Percentiles rank a stretch among this genome's conserved stretches.
phyloP scores from a whole-genome alignment of 2,888 invertebrate species.

The Acronicta alni region DNA sequence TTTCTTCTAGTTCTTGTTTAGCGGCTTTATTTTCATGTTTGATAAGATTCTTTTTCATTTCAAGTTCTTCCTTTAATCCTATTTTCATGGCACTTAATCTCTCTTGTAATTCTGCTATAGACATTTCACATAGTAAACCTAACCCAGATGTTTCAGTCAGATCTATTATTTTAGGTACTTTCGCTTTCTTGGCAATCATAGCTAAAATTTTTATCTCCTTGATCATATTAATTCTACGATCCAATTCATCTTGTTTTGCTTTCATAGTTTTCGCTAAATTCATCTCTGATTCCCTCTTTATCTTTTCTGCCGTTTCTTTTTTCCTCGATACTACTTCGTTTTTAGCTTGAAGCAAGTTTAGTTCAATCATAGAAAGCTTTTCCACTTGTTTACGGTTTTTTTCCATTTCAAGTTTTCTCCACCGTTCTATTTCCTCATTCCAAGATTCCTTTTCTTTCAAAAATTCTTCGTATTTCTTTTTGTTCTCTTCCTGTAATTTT shows the following conservation, averaged over 20 bases:
- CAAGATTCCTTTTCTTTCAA: constrained; percentile 84
- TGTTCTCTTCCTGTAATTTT: constrained; percentile 82
- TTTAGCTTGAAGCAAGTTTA: constrained; percentile 74
- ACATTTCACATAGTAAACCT: constrained; percentile 91
- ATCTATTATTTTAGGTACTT: constrained; percentile 87
- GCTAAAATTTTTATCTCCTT: constrained; percentile 86
- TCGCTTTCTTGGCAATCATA: constrained; percentile 85
- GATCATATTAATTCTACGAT: constrained; percentile 82
- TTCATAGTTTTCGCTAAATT: constrained; percentile 77
- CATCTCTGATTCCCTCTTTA: constrained; percentile 74
- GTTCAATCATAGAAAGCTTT: constrained; percentile 74
- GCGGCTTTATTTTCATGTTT: constrained; percentile 78
- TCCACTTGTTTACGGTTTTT: constrained; percentile 85
- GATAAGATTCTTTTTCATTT: constrained; percentile 82
- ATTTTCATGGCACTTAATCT: constrained; percentile 85
- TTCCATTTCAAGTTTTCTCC: constrained; percentile 83
- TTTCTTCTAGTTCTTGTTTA: constrained; percentile 82
- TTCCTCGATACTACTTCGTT: constrained; percentile 68
- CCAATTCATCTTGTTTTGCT: constrained; percentile 84
- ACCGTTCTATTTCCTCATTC: constrained; percentile 85
- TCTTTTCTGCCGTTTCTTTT: constrained; percentile 70
- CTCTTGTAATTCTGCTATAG: constrained; percentile 90
- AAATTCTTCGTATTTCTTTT: constrained; percentile 84
- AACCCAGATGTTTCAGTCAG: constrained; percentile 89
- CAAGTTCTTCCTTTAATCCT: constrained; percentile 86